Evolutionary conservation across 1,140 invertebrate species (phyloP).

Genomic region (Heliconius melpomene): DNA sequence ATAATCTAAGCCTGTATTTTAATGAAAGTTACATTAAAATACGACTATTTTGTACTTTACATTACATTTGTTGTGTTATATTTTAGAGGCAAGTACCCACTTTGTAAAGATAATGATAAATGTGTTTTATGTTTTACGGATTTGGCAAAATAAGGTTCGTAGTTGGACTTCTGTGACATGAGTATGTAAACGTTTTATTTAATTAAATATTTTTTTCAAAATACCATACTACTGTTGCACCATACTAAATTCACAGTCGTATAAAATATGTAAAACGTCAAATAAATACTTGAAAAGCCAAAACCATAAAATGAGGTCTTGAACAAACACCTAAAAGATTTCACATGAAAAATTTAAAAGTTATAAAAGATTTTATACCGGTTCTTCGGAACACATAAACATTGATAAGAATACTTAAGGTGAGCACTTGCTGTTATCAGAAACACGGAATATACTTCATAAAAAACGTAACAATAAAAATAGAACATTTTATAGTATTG

Average conservation of each 20-base stretch:
- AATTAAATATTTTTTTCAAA: neutral
- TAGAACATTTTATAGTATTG: constrained; percentile 13
- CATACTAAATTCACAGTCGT: neutral
- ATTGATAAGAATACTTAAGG: constrained; percentile 8
- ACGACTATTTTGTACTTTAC: too few species aligned
- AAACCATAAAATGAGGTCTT: neutral
- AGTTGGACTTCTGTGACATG: too few species aligned
- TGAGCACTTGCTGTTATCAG: constrained; percentile 12
- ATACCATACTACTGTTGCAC: neutral
- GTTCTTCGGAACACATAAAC: neutral
- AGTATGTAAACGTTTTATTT: too few species aligned
- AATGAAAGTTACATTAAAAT: too few species aligned
- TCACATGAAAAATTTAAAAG: constrained; percentile 15
- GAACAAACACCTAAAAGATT: constrained; percentile 7
- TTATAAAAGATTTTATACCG: constrained; percentile 12
- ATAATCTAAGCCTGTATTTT: too few species aligned
- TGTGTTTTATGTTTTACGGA: too few species aligned
- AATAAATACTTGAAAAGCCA: constrained; percentile 11
- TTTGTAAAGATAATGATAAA: too few species aligned
- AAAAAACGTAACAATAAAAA: constrained; percentile 11
- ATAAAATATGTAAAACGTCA: neutral
- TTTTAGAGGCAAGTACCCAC: too few species aligned
- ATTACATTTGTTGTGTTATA: too few species aligned
- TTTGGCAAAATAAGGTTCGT: too few species aligned
- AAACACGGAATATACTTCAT: constrained; percentile 11